A percentile compares a stretch with the other conserved stretches of the same genome.
phyloP scores from a whole-genome alignment of 2,113 vertebrate species.

The Alethe castanea region DNA sequence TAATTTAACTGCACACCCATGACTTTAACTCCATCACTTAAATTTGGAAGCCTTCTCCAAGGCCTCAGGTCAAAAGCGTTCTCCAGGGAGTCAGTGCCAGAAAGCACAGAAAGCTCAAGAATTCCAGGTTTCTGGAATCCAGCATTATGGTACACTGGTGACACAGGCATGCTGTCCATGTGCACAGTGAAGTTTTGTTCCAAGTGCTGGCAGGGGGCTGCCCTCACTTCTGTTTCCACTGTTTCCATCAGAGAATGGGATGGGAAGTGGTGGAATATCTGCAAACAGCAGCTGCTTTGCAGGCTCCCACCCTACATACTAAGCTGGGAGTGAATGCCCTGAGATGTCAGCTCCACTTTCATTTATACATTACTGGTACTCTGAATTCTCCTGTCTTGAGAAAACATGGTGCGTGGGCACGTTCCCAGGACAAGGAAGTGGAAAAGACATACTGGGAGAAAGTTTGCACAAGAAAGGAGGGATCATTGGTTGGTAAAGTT shows the following conservation, averaged over 20 bases:
- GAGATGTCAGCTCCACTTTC: background rate
- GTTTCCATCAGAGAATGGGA: background rate
- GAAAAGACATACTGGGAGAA: background rate
- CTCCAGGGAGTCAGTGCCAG: too few species aligned
- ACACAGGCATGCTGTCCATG: background rate
- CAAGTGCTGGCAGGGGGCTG: background rate
- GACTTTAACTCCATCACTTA: too few species aligned
- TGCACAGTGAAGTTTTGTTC: background rate
- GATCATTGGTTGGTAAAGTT: background rate
- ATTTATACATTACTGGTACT: background rate
- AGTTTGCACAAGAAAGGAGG: background rate
- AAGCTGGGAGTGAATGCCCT: background rate
- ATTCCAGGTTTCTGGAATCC: too few species aligned
- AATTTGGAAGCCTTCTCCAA: too few species aligned
- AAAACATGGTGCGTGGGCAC: background rate
- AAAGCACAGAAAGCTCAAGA: too few species aligned
- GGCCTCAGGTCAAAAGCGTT: too few species aligned
- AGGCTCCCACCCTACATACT: background rate
- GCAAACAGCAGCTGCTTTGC: background rate
- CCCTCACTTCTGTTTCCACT: background rate
- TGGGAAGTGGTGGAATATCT: background rate
- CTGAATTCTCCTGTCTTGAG: background rate
- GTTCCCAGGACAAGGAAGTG: background rate
- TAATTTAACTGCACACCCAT: too few species aligned
- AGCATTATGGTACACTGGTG: fast-evolving